Conservation (phyloP, 2,888 invertebrate genomes). For the Vannuccia rotundouncinata region DNA sequence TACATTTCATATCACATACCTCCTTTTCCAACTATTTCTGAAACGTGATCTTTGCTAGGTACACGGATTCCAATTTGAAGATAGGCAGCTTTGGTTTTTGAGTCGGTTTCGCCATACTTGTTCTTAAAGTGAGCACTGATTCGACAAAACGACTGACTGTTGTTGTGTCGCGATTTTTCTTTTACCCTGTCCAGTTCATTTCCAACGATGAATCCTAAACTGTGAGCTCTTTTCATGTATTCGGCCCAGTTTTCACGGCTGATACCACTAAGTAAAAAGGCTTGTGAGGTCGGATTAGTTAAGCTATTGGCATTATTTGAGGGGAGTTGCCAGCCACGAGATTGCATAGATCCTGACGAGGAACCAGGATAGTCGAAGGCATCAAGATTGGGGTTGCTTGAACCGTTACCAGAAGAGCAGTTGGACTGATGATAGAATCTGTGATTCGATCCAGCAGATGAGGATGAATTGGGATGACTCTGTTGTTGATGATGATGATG, state of each 20-base stretch:
- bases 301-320: not conserved
- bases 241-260: not conserved
- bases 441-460: not conserved
- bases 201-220: constrained; percentile 32
- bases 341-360: not conserved
- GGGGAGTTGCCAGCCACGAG: not conserved
- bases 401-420: not conserved
- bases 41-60: constrained; percentile 36
- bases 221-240: constrained; percentile 19
- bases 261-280: not conserved
- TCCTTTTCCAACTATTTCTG: constrained; percentile 38
- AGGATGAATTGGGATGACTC: not conserved
- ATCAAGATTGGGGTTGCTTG: not conserved
- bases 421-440: not conserved
- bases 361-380: not conserved
- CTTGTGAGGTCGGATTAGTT: not conserved
- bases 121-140: constrained; percentile 31
- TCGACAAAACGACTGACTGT: constrained; percentile 28
- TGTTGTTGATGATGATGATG: not conserved
- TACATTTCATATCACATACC: constrained; percentile 18
- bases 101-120: constrained; percentile 33
- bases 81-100: constrained; percentile 27
- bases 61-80: constrained; percentile 35
- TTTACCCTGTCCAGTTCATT: constrained; percentile 33
- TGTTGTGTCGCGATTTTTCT: constrained; percentile 30